phyloP scores from a whole-genome alignment of 2,888 invertebrate species.

The Nomada fucata region DNA sequence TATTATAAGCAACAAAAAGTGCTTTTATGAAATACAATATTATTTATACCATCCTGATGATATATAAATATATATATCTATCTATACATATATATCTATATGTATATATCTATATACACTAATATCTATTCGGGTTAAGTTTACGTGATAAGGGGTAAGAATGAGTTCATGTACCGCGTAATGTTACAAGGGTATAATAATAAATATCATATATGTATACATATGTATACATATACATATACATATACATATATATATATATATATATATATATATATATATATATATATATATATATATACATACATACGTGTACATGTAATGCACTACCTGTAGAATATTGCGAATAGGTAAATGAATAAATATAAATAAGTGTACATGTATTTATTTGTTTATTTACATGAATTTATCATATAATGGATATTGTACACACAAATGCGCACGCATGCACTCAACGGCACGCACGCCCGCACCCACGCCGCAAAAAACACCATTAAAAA shows the following conservation, averaged over 20 bases:
- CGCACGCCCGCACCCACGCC: conserved; percentile 30
- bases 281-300: conserved; percentile 22
- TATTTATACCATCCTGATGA: conserved; percentile 82
- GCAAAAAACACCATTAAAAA: conserved; percentile 61
- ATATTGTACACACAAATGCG: conserved; percentile 50
- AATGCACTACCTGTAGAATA: conserved; percentile 38
- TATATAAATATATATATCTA: conserved; percentile 68
- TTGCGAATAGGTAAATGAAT: conserved; percentile 16
- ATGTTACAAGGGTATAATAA: conserved; percentile 72
- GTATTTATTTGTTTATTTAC: conserved; percentile 36
- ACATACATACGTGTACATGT: conserved; percentile 39
- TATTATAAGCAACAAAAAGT: conserved; percentile 83
- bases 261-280: conserved; percentile 1
- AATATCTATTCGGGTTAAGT: conserved; percentile 54
- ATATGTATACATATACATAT: conserved; percentile 16
- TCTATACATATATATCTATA: conserved; percentile 63
- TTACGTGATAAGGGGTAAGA: conserved; percentile 69
- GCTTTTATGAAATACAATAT: conserved; percentile 83
- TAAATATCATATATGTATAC: conserved; percentile 71
- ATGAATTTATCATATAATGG: conserved; percentile 50
- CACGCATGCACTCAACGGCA: conserved; percentile 30
- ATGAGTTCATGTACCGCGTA: conserved; percentile 77
- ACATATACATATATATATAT: conserved; percentile 17
- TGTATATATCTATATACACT: conserved; percentile 58
- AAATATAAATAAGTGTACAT: conserved; percentile 9